Percentiles rank a stretch among this genome's conserved stretches.
Conservation (phyloP, 2,113 vertebrate genomes). For the Euleptes europaea region DNA sequence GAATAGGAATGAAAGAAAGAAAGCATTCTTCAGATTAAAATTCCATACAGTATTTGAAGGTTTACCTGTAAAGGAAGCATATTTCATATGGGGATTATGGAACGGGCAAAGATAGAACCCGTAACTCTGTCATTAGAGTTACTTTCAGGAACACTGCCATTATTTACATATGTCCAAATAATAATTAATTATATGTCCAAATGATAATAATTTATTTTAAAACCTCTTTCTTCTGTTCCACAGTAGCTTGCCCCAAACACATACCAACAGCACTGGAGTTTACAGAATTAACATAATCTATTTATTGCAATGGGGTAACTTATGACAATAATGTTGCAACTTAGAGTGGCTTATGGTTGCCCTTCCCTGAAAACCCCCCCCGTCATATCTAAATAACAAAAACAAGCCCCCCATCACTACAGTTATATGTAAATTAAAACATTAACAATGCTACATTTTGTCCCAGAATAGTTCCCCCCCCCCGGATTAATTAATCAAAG, state of each 20-base stretch:
- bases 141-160: slow-evolving; percentile 23
- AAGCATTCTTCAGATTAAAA: slow-evolving; percentile 43
- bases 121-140: not conserved
- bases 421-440: slow-evolving; percentile 66
- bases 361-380: slow-evolving; percentile 77
- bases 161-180: slow-evolving; percentile 30
- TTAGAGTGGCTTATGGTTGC: slow-evolving; percentile 80
- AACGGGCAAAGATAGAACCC: not conserved
- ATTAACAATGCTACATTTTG: slow-evolving; percentile 71
- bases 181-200: slow-evolving; percentile 3
- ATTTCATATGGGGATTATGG: slow-evolving; percentile 14
- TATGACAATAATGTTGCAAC: slow-evolving; percentile 83
- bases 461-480: slow-evolving; percentile 71
- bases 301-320: slow-evolving; percentile 78
- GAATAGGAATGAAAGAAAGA: not conserved
- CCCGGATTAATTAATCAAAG: slow-evolving; percentile 50
- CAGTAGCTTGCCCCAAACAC: slow-evolving; percentile 82
- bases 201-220: slow-evolving; percentile 41
- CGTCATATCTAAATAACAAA: slow-evolving; percentile 64
- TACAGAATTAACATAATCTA: slow-evolving; percentile 76
- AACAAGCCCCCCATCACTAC: slow-evolving; percentile 59
- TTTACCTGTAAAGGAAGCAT: slow-evolving; percentile 3
- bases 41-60: slow-evolving; percentile 6
- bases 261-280: slow-evolving; percentile 72
- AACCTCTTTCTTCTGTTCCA: slow-evolving; percentile 76